Base-by-base conservation (phyloP, 2,113 vertebrate genomes). In the Anas platyrhynchos region DNA sequence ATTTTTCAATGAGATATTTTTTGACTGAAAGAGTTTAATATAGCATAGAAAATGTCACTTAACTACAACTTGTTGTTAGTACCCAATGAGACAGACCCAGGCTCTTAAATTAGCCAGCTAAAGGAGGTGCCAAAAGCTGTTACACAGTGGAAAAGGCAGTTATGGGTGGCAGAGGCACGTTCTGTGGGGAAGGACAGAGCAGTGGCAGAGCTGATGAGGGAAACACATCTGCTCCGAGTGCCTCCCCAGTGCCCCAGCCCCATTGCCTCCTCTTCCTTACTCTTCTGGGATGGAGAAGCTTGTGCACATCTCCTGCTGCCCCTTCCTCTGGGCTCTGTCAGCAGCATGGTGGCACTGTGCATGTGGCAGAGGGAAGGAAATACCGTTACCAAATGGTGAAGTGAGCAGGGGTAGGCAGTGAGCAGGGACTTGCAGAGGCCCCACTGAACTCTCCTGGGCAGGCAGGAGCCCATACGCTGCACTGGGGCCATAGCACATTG, bases 21-120 rank as follows among this genome's bases (percentile, higher is more conserved):
- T 93, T 95, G 77, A 95, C 26, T 68, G 94, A 84, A 96, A 92
- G 80, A 68, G 94, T 94, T 96, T 95, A 95, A 94, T 94, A 95
- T 84, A 93, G 89, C 91, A 79, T 79, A 79, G 77, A 93, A 96
- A 94, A 91, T 87, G 69, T 89, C 46, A 72, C 61, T 95, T 93
- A 92, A 92, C 95, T 96, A 72, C 81, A 92, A 58, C 58, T 92
- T 87, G 9, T 89, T 91, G 81, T 91, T 92, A 77, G 61, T 72
- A 89, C 69, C 84, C 89, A 89, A 15, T 82, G 94, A 93, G 69
- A 84, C 0, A 1, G 23, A 87, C 62, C 77, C 83, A 73, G 48
- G 66, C 56, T 96, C 77, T 84, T 94, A 95, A 95, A 96, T 96
- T 91, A 94, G 65, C 61, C 34, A 61, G 61, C 66, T 91, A 46